A percentile compares a stretch with the other conserved stretches of the same genome.
These are phyloP conservation scores for Oreamnos americanus DNA, from an alignment of 2,113 vertebrate species.

Conservation along the genomic window DNA sequence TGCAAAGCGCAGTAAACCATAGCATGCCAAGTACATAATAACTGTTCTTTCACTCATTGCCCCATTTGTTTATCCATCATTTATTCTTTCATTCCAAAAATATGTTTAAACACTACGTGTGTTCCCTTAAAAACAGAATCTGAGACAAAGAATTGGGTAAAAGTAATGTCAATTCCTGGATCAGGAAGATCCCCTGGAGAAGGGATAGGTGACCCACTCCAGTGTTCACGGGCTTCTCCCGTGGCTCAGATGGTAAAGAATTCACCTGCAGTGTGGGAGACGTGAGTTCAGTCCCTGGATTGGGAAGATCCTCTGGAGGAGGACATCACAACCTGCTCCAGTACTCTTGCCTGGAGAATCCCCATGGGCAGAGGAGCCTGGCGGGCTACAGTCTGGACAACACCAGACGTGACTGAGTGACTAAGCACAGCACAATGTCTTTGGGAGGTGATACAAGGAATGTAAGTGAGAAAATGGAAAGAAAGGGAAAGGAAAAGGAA, in stretches of 20 bases:
- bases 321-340: background rate
- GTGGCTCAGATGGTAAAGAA: background rate
- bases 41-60: background rate
- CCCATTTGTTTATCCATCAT: background rate
- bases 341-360: background rate
- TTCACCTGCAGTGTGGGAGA: background rate
- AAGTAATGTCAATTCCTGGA: background rate
- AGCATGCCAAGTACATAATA: background rate
- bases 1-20: background rate
- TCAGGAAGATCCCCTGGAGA: background rate
- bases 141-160: background rate
- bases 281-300: background rate
- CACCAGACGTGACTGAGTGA: background rate
- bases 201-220: background rate
- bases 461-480: background rate
- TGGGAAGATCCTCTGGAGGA: background rate
- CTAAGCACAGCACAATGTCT: background rate
- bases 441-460: background rate
- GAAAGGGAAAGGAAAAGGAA: background rate
- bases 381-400: fast-evolving
- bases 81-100: background rate
- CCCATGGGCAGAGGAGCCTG: background rate
- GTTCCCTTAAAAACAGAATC: background rate
- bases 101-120: background rate
- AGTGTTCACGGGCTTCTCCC: background rate